Evolutionary conservation across 2,113 vertebrate species (phyloP).

Genomic region (Lathamus discolor): DNA sequence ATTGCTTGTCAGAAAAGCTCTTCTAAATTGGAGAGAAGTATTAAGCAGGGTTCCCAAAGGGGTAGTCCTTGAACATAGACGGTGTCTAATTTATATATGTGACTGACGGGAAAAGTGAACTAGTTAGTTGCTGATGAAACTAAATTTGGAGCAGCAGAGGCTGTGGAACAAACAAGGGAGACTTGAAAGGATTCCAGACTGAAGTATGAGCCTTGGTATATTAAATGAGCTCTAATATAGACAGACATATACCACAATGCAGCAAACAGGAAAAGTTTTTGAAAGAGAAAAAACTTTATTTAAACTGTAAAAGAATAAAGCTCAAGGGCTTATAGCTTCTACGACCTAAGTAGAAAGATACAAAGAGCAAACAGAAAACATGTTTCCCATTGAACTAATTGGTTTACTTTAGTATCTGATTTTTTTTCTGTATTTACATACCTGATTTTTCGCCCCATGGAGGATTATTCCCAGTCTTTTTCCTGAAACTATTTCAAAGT

Average conservation of each 20-base stretch:
- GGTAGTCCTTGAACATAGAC: not conserved
- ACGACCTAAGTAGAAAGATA: not conserved
- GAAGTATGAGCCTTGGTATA: not conserved
- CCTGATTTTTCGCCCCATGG: not conserved
- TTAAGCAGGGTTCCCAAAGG: slow-evolving; percentile 36
- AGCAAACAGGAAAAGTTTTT: not conserved
- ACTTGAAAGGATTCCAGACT: slow-evolving; percentile 12
- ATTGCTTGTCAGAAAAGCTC: slow-evolving; percentile 45
- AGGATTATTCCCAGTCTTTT: not conserved
- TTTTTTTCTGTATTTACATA: not conserved
- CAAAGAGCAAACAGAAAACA: not conserved
- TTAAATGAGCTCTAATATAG: slow-evolving; percentile 9
- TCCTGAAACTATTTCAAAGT: not conserved
- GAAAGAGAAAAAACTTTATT: not conserved
- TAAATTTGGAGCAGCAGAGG: slow-evolving; percentile 20
- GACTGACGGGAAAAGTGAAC: slow-evolving; percentile 2
- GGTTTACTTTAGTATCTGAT: not conserved
- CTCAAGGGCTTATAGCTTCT: not conserved
- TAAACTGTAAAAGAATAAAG: not conserved
- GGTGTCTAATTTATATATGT: slow-evolving; percentile 10
- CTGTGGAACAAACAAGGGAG: slow-evolving; percentile 25
- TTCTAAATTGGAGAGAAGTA: slow-evolving; percentile 41
- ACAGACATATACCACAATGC: not conserved
- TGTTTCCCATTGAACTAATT: not conserved
- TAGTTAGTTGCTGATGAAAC: slow-evolving; percentile 48